Evolutionary conservation across 1,140 invertebrate species (phyloP), one percentile per base, ranked within the genome.

Genomic region (Hesperophylax magnus): DNA sequence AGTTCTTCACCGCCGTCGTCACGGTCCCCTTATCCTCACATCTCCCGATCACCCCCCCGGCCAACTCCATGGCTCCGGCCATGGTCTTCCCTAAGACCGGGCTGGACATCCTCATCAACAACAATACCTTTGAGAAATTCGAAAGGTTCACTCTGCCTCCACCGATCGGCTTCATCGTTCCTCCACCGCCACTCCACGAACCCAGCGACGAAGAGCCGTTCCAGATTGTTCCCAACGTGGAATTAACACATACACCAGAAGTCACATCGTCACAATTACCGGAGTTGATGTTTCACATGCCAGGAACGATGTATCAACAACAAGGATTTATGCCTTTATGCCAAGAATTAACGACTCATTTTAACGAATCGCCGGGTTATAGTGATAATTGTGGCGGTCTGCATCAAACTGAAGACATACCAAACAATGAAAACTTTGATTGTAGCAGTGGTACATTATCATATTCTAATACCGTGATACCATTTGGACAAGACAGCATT

Each of bases 41-140:
- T 63, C 58, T 78, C 22, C 79, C 79, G 3, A 39, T 24, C 24
- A 77, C 75, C 1, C 74, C 76, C 17, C 69, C 77, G 15, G 34
- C 67, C 20, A 47, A 78, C 18, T 67, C 53, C 31, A 39, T 58
- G 54, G 63, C 72, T 6, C 24, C 78, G 8, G 27, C 76, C 22
- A 18, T 34, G 20, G 77, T 82, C 61, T 82, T 82, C 61, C 83
- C 83, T 0, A 84, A 84, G 69, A 54, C 77, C 2, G 79, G 81
- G 15, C 63, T 84, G n/a, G 83, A 84, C 60, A 79, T 84, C 56
- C 60, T 84, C 11, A 82, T 84, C n/a, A 84, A 84, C 63, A 84
- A 84, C 61, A 82, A 84, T 71, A 72, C 67, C 22, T 56, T 69
- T n/a, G 65, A 80, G 63, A 79, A 76, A 27, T 80, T 81, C 72